Percentiles rank a stretch among this genome's conserved stretches.
Conservation (phyloP, 2,797 vertebrate species). For the Sebastolobus alascanus region DNA sequence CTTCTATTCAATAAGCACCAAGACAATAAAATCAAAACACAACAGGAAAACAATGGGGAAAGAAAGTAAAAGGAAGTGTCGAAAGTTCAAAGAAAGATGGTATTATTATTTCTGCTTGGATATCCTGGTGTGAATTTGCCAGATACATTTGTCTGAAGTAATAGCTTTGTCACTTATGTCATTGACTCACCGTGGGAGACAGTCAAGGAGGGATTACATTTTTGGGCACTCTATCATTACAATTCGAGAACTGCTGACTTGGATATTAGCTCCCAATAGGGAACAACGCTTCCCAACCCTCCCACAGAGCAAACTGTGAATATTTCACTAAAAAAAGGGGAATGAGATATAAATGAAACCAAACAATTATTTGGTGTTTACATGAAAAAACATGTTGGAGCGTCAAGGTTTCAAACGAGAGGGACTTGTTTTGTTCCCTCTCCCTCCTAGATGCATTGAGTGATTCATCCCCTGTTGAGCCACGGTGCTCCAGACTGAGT, state of each 20-base stretch:
- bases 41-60: conserved; percentile 36
- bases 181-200: conserved; percentile 82
- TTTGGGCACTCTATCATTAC: conserved; percentile 83
- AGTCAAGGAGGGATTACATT: conserved; percentile 84
- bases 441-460: conserved; percentile 44
- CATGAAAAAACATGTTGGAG: conserved; percentile 44
- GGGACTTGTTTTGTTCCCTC: conserved; percentile 50
- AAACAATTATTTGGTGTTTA: conserved; percentile 76
- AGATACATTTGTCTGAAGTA: conserved; percentile 83
- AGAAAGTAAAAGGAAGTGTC: conserved; percentile 53
- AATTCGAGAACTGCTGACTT: conserved; percentile 83
- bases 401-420: conserved; percentile 55
- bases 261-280: conserved; percentile 82
- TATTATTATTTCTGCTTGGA: conserved; percentile 75
- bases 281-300: conserved; percentile 58
- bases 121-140: conserved; percentile 77
- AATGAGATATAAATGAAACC: conserved; percentile 66
- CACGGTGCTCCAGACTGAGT: conserved; percentile 19
- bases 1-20: neutral
- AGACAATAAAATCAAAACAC: conserved; percentile 34
- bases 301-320: conserved; percentile 69
- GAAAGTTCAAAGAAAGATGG: conserved; percentile 65
- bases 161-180: conserved; percentile 84
- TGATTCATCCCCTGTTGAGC: conserved; percentile 62
- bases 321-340: conserved; percentile 61